Evolutionary conservation across 1,140 invertebrate genomes (phyloP).

Genomic region (Eueides isabella): DNA sequence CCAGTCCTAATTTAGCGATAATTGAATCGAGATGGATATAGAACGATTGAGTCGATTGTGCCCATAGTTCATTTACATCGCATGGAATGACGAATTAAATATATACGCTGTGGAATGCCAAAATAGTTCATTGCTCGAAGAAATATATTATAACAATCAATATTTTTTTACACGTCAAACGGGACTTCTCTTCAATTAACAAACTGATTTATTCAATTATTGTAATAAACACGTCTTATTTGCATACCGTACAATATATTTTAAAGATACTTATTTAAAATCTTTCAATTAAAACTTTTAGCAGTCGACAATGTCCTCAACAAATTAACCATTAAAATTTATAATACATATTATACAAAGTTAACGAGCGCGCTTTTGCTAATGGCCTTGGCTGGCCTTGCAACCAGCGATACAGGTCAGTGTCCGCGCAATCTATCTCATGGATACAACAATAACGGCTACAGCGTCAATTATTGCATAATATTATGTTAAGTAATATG

Average conservation of each 20-base stretch:
- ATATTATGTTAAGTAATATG: slow-evolving; percentile 9
- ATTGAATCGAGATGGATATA: slow-evolving; percentile 67
- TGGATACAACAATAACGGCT: slow-evolving; percentile 31
- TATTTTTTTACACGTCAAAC: slow-evolving; percentile 5
- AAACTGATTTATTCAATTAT: background rate
- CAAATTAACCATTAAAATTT: background rate
- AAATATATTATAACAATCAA: slow-evolving; percentile 3
- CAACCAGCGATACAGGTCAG: slow-evolving; percentile 45
- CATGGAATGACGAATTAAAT: slow-evolving; percentile 27
- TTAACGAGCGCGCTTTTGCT: slow-evolving; percentile 6
- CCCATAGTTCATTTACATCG: slow-evolving; percentile 40
- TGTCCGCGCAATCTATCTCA: slow-evolving; percentile 39
- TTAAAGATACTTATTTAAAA: background rate
- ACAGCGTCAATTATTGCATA: slow-evolving; percentile 22
- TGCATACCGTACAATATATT: background rate
- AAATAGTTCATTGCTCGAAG: slow-evolving; percentile 16
- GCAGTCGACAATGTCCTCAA: background rate
- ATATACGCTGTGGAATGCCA: slow-evolving; percentile 30
- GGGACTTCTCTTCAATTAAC: background rate
- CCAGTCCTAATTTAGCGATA: slow-evolving; percentile 65
- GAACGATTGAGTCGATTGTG: slow-evolving; percentile 39
- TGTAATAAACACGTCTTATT: background rate
- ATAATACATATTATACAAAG: slow-evolving; percentile 6
- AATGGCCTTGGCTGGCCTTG: slow-evolving; percentile 56
- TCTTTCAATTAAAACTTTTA: background rate